Evolutionary conservation across 2,888 invertebrate genomes (phyloP).

Genomic region (Microctonus aethiopoides): DNA sequence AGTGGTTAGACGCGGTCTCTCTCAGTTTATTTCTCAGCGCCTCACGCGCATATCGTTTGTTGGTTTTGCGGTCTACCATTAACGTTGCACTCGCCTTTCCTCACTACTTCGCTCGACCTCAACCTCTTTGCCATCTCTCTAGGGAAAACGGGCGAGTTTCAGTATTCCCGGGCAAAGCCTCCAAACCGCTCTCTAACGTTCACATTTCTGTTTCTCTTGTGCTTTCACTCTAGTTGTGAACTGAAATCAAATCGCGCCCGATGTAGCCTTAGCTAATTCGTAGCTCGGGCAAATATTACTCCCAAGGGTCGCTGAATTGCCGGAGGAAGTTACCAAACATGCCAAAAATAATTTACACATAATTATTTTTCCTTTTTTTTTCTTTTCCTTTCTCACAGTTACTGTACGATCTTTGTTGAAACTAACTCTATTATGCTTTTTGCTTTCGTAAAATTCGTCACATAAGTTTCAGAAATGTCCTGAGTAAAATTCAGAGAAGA

Average conservation of each 20-base stretch:
- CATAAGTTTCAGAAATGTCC: background rate
- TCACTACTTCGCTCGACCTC: constrained; percentile 48
- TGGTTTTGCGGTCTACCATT: constrained; percentile 63
- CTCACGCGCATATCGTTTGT: constrained; percentile 56
- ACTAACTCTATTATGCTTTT: no score
- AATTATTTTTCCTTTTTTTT: background rate
- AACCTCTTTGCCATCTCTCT: constrained; percentile 45
- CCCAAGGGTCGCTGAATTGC: constrained; percentile 28
- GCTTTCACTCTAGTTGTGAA: constrained; percentile 30
- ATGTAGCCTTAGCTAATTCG: constrained; percentile 26
- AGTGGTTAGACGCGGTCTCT: constrained; percentile 31
- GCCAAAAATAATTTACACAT: constrained; percentile 14
- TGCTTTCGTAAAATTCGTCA: no score
- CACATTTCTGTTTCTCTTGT: constrained; percentile 38
- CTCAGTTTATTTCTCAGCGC: constrained; percentile 21
- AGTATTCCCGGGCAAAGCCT: constrained; percentile 45
- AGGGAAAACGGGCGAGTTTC: constrained; percentile 44
- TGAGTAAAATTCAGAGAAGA: constrained; percentile 4
- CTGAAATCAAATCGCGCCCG: constrained; percentile 43
- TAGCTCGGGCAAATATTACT: constrained; percentile 32
- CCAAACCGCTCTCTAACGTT: constrained; percentile 34
- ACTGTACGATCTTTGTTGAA: no score
- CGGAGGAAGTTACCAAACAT: constrained; percentile 16
- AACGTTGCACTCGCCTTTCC: constrained; percentile 52
- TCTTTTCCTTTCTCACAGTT: no score